Evolutionary conservation across 2,888 invertebrate genomes (phyloP), one percentile per base, ranked within the genome.

Genomic region (Aspidiotus rigidus): DNA sequence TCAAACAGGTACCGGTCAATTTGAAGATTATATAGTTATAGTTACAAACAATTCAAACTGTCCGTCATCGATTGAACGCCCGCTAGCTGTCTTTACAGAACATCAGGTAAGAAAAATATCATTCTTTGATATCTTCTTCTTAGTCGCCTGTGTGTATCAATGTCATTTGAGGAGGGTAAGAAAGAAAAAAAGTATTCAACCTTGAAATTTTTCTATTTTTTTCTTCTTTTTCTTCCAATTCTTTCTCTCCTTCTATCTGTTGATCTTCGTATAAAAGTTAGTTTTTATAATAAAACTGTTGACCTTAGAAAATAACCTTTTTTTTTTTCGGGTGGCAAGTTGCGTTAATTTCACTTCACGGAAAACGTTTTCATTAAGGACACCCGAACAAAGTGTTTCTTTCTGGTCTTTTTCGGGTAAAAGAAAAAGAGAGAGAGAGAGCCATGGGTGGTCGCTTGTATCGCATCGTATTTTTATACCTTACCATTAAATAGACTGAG

Each of bases 341-440:
- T 66, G 59, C 66, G 66, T 66, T 66, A 66, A 66, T 66, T 66
- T 66, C 59, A 66, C 44, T 66, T 66, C 59, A 66, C 44, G 59
- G 66, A 66, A 64, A 66, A 66, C 66, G 66, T 66, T 66, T 66
- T 66, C 66, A 66, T 66, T 66, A 66, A 66, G 66, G 59, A 28
- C 59, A 66, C 66, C 57, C 56, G 59, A 44, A 59, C 57, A 64
- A 64, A 17, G 13, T 9, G 16, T 55, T 42, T 59, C 59, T 66
- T 66, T 66, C 59, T 66, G 17, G 56, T 42, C 15, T 64, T 57
- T 40, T 64, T 28, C 28, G 28, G 28, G 28, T 28, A 28, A 28
- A 28, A 5, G n/a, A n/a, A 28, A 28, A 28, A 28, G 28, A 28
- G 28, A 28, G 28, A 28, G 28, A 28, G 5, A 28, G 28, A 64